Percentiles rank a stretch among this genome's conserved stretches.
phyloP scores from a whole-genome alignment of 2,113 vertebrate genomes.

The Lanius collurio region DNA sequence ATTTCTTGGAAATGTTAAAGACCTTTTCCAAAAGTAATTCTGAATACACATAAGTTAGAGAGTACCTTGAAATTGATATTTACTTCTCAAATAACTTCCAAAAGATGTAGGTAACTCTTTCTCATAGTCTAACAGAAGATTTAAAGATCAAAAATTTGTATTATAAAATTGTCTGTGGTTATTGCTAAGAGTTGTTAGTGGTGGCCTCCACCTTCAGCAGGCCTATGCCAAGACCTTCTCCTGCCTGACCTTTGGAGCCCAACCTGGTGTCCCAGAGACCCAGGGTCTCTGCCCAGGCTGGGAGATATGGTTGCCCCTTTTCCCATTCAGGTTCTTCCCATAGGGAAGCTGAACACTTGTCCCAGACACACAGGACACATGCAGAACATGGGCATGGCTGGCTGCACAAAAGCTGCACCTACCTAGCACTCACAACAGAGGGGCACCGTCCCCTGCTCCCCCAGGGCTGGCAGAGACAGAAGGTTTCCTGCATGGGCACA shows the following conservation, averaged over 20 bases:
- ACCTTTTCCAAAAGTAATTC: constrained; percentile 8
- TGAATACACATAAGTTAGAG: not conserved
- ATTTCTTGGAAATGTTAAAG: constrained; percentile 32
- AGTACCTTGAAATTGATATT: not conserved
- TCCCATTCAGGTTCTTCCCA: not conserved
- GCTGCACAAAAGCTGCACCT: not conserved
- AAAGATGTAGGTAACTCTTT: not conserved
- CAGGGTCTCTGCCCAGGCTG: not conserved
- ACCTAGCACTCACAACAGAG: not conserved
- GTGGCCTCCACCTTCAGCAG: not conserved
- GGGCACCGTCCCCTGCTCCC: accelerated
- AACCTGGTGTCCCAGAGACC: accelerated
- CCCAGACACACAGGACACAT: not conserved
- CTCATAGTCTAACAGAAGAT: not conserved
- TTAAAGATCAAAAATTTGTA: not conserved
- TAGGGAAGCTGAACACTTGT: not conserved
- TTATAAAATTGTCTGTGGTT: not conserved
- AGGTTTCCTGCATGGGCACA: too few species aligned
- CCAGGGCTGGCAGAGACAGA: not conserved
- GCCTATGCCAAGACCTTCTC: not conserved
- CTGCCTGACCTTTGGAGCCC: not conserved
- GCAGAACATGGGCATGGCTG: not conserved
- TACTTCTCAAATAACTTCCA: not conserved
- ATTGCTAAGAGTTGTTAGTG: not conserved
- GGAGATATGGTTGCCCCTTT: not conserved